These are phyloP conservation scores for Salmo trutta DNA, from an alignment of 2,797 vertebrate species.

Conservation along the genomic window DNA sequence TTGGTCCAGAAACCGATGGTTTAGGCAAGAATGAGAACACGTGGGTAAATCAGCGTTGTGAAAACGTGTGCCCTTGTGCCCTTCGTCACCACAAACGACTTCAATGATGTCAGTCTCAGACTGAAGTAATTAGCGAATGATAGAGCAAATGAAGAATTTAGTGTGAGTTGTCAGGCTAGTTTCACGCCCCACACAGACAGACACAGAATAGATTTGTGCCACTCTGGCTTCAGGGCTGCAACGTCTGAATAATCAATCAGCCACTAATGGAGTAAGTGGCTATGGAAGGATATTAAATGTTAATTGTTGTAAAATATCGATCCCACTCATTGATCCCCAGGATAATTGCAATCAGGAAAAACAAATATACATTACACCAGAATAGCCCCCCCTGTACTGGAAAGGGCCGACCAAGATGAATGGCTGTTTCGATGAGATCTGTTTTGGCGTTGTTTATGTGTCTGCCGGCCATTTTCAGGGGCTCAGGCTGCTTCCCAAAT, in stretches of 20 bases:
- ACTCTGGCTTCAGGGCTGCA: slow-evolving; percentile 64
- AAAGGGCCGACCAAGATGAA: slow-evolving; percentile 58
- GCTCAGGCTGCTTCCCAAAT: not conserved
- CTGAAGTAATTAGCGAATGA: no score
- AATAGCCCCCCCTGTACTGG: slow-evolving; percentile 52
- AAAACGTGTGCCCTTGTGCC: no score
- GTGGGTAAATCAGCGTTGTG: no score
- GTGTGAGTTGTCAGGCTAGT: slow-evolving; percentile 17
- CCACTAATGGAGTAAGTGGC: slow-evolving; percentile 83
- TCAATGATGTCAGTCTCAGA: no score
- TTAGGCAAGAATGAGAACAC: no score
- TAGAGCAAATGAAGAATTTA: no score
- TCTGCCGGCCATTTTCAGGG: slow-evolving; percentile 23
- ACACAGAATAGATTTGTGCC: slow-evolving; percentile 69
- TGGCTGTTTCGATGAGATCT: slow-evolving; percentile 51
- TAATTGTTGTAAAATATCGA: slow-evolving; percentile 84
- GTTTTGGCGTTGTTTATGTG: slow-evolving; percentile 44
- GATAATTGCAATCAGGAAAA: slow-evolving; percentile 80
- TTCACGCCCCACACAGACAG: slow-evolving; percentile 53
- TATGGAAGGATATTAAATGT: slow-evolving; percentile 85
- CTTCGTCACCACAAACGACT: no score
- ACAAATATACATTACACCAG: slow-evolving; percentile 77
- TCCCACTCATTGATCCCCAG: slow-evolving; percentile 72
- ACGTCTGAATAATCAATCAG: slow-evolving; percentile 77
- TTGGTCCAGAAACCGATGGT: no score